Evolutionary conservation across 1,140 invertebrate species (phyloP), one percentile per base, ranked within the genome.

Genomic region (Drosophila mayri): DNA sequence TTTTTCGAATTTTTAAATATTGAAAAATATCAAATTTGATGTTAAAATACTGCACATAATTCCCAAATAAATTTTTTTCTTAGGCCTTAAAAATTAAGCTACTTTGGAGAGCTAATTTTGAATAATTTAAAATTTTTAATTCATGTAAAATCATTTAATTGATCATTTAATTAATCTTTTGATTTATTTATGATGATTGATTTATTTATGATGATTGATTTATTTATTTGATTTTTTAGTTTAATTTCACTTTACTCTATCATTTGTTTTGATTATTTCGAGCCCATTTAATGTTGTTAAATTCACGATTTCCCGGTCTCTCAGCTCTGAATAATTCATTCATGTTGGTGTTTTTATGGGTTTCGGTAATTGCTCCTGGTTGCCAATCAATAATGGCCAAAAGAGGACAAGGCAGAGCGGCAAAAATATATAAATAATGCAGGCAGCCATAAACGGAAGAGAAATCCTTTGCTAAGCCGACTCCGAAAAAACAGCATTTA

Each of bases 311-410:
- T 35, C 12, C 12, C 18, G 12, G 12, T 0, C 12, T 35, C 12
- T 14, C 0, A 35, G n/a, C 18, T 18, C n/a, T 52, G n/a, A 52
- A 52, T 35, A 52, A 32, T 52, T 20, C 12, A 52, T 20, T 35
- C 4, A 14, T 52, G 11, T 35, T 37, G 11, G 18, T 37, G 50
- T 37, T 37, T 54, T 16, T 54, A 16, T 10, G 18, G 50, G 8
- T 35, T 22, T 9, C 30, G 7, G 49, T 35, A 52, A 52, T 32
- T 52, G 49, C 28, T 47, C 1, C 46, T 47, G 22, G 22, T 10
- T 30, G 47, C 47, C 50, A 52, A 35, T 52, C 50, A 52, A 52
- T 52, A 52, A 20, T 20, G 18, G 18, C 9, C 12, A 47, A 47
- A 47, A n/a, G 11, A 12, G 10, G 18, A 41, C 41, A 0, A 11